Percentiles rank a stretch among this genome's conserved stretches.
These are phyloP conservation scores for Eilema griseolum DNA, from an alignment of 2,888 invertebrate species.

Conservation along the genomic window DNA sequence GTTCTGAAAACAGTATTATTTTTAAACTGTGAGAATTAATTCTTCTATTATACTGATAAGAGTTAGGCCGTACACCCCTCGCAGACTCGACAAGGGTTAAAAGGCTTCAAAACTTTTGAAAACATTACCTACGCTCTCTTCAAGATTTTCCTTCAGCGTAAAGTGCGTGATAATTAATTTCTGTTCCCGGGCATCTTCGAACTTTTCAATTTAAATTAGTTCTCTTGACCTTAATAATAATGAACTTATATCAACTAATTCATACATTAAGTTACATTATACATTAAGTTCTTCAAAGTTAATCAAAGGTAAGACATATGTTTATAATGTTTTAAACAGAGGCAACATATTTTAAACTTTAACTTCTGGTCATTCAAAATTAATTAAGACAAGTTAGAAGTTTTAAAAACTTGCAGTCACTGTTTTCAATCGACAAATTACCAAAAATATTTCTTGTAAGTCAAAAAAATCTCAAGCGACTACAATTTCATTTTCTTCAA, in stretches of 20 bases:
- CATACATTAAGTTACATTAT: neutral
- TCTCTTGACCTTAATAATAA: neutral
- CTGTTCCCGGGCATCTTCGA: neutral
- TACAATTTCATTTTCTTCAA: too few species aligned
- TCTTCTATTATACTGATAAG: neutral
- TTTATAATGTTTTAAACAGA: too few species aligned
- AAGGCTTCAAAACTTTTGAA: neutral
- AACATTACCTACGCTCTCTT: neutral
- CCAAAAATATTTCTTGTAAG: too few species aligned
- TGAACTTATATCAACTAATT: neutral
- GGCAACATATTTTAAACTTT: too few species aligned
- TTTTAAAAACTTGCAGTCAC: too few species aligned
- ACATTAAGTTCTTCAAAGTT: neutral
- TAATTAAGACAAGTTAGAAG: too few species aligned
- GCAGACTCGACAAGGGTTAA: neutral
- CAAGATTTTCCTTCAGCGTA: neutral
- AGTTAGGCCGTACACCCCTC: neutral
- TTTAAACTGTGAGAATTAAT: neutral
- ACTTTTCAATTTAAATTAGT: neutral
- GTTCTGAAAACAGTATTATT: too few species aligned
- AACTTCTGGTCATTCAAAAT: too few species aligned
- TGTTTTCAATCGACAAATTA: too few species aligned
- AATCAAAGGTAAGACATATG: neutral
- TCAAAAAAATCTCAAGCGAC: too few species aligned
- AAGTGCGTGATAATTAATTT: neutral